These are phyloP conservation scores for Meteorus sp. DNA, from an alignment of 1,140 invertebrate species.

Conservation along the genomic window DNA sequence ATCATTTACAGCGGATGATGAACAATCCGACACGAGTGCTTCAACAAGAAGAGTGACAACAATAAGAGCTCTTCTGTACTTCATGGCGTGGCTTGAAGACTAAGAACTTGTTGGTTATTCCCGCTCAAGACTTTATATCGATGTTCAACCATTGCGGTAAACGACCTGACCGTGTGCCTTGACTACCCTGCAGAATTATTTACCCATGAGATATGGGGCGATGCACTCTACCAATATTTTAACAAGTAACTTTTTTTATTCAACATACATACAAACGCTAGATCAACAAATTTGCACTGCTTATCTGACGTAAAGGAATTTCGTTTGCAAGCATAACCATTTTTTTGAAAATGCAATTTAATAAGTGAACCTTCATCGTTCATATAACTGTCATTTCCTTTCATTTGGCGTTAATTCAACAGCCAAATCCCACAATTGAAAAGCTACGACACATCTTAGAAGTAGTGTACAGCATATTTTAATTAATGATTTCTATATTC, in stretches of 20 bases:
- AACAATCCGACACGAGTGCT: conserved; percentile 14
- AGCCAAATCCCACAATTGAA: too few relatives aligned
- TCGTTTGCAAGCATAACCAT: background rate
- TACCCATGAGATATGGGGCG: conserved; percentile 28
- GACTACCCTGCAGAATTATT: conserved; percentile 27
- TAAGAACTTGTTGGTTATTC: background rate
- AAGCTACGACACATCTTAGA: too few relatives aligned
- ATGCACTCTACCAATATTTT: conserved; percentile 45
- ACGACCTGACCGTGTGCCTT: conserved; percentile 23
- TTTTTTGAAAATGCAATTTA: too few relatives aligned
- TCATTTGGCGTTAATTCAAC: too few relatives aligned
- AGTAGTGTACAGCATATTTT: background rate
- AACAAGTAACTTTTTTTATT: conserved; percentile 22
- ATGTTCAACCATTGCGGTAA: conserved; percentile 11
- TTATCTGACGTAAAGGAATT: conserved; percentile 43
- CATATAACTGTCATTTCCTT: too few relatives aligned
- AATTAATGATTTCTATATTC: too few relatives aligned
- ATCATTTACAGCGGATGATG: conserved; percentile 7
- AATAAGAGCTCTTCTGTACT: conserved; percentile 21
- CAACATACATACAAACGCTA: conserved; percentile 25
- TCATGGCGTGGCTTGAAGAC: conserved; percentile 8
- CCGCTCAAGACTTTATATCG: conserved; percentile 10
- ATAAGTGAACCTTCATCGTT: too few relatives aligned
- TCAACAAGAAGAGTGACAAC: conserved; percentile 23
- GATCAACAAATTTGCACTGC: conserved; percentile 49